These are phyloP conservation scores for Avahi laniger DNA, from an alignment of 2,797 vertebrate species.

Conservation along the genomic window DNA sequence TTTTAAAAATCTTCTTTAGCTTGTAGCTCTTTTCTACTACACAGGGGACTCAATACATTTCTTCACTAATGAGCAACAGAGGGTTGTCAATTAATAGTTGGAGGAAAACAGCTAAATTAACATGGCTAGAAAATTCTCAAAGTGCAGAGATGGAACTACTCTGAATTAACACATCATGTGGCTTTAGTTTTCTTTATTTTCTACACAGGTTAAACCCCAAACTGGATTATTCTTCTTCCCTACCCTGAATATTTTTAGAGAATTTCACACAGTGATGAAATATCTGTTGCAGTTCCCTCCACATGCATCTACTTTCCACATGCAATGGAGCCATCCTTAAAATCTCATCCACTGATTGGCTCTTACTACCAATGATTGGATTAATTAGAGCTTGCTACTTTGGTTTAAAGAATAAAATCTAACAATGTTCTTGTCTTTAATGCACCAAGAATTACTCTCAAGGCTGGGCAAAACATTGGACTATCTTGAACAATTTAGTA, in stretches of 20 bases:
- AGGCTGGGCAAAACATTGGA: not conserved
- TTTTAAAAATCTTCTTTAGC: not conserved
- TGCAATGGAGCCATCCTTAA: not conserved
- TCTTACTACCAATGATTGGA: not conserved
- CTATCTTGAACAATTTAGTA: not conserved
- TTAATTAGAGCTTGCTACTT: not conserved
- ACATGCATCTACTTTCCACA: not conserved
- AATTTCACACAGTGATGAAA: not conserved
- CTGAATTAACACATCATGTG: not conserved
- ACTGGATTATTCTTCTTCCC: not conserved
- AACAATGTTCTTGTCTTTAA: not conserved
- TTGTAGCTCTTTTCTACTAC: not conserved
- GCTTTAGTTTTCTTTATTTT: not conserved
- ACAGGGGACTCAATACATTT: not conserved
- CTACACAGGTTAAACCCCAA: not conserved
- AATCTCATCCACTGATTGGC: not conserved
- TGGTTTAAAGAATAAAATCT: not conserved
- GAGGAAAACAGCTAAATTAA: not conserved
- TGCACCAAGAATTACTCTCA: not conserved
- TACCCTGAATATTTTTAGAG: not conserved
- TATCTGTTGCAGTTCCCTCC: not conserved
- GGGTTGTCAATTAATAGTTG: not conserved
- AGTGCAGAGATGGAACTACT: not conserved
- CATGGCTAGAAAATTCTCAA: not conserved
- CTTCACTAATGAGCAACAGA: not conserved